Percentiles rank a stretch among this genome's conserved stretches.
phyloP scores from a whole-genome alignment of 53 echinoderm and acorn worm genomes.

The Arbacia lixula region DNA sequence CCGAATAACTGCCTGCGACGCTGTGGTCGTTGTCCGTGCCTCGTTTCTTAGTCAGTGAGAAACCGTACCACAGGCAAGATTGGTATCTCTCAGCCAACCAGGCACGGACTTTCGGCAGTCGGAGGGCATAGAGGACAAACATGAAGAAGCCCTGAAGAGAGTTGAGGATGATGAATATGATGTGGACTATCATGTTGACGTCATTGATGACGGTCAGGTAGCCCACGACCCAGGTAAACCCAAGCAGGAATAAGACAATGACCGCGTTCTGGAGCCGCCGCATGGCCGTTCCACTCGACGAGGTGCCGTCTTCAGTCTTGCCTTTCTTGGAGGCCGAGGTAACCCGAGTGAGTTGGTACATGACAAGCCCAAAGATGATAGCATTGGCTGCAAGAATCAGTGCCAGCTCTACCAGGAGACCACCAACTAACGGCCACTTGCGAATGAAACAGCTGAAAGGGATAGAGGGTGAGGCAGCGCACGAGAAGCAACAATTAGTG shows the following conservation, averaged over 20 bases:
- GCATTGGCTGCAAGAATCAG: conserved; percentile 67
- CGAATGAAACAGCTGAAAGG: conserved; percentile 16
- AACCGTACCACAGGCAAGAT: too few species aligned
- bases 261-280: conserved; percentile 70
- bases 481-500: too few species aligned
- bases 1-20: too few species aligned
- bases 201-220: conserved; percentile 70
- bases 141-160: conserved; percentile 83
- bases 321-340: neutral
- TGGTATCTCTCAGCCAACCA: too few species aligned
- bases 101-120: neutral
- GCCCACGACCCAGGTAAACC: conserved; percentile 80
- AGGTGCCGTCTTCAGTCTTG: neutral
- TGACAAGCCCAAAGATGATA: conserved; percentile 70
- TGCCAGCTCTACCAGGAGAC: conserved; percentile 65
- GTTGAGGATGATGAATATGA: conserved; percentile 81
- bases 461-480: neutral
- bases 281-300: neutral
- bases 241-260: conserved; percentile 74
- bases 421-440: conserved; percentile 17
- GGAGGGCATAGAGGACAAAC: conserved; percentile 73
- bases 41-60: too few species aligned
- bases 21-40: too few species aligned
- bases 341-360: conserved; percentile 61
- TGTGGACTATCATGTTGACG: conserved; percentile 62